phyloP scores from a whole-genome alignment of 2,797 vertebrate genomes.

The Phoxinus dragarum region DNA sequence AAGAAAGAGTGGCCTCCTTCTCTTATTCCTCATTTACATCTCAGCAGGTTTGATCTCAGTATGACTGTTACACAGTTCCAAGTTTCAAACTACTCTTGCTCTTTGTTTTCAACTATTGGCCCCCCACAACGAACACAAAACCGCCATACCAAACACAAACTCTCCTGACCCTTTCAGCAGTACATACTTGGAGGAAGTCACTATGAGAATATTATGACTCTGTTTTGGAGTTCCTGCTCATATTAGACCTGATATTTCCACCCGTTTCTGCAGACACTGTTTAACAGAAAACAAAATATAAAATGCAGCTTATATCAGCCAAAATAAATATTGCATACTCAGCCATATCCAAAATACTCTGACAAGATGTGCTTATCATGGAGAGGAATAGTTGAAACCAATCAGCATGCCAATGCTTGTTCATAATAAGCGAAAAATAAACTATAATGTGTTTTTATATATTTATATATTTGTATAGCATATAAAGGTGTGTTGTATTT shows the following conservation, averaged over 20 bases:
- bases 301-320: conserved; percentile 23
- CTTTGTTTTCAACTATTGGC: conserved; percentile 68
- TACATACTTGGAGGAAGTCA: conserved; percentile 24
- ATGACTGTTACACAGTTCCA: conserved; percentile 79
- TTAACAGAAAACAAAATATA: conserved; percentile 9
- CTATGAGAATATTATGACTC: conserved; percentile 52
- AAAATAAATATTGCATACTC: conserved; percentile 24
- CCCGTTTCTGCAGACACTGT: conserved; percentile 2
- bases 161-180: background rate
- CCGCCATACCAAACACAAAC: background rate
- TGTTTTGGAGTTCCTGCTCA: conserved; percentile 48
- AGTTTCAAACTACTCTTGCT: conserved; percentile 64
- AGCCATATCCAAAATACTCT: conserved; percentile 9
- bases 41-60: conserved; percentile 65
- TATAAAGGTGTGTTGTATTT: conserved; percentile 76
- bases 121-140: background rate
- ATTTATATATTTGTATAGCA: conserved; percentile 85
- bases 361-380: conserved; percentile 45
- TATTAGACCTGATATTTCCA: conserved; percentile 38
- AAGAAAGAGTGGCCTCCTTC: background rate
- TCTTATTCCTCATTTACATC: conserved; percentile 22
- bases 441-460: conserved; percentile 69
- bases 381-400: conserved; percentile 66
- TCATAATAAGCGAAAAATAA: conserved; percentile 67
- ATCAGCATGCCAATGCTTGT: conserved; percentile 75